These are phyloP conservation scores for Anguilla obscura DNA, from an alignment of 2,797 vertebrate genomes.

Conservation along the genomic window DNA sequence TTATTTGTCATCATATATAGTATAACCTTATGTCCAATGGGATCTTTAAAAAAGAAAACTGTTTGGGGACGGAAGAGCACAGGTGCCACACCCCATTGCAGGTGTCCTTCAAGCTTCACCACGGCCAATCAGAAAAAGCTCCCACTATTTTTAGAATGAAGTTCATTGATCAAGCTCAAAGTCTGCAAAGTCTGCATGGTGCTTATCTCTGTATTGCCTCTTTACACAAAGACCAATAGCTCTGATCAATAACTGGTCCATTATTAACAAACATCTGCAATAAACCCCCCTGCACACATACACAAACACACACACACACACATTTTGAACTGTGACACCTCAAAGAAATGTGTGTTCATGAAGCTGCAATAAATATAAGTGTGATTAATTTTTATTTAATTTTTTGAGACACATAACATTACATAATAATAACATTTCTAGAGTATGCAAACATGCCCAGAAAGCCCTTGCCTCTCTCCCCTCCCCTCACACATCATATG, in stretches of 20 bases:
- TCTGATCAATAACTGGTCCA: conserved; percentile 8
- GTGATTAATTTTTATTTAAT: too few relatives aligned
- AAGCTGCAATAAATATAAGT: background rate
- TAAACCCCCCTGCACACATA: background rate
- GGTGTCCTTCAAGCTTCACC: background rate
- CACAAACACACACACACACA: too few relatives aligned
- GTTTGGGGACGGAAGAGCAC: background rate
- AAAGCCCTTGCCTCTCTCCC: too few relatives aligned
- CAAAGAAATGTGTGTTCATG: background rate
- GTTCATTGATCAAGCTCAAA: background rate
- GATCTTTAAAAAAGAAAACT: background rate
- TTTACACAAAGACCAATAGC: background rate
- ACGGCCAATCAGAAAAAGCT: background rate
- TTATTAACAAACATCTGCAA: conserved; percentile 11
- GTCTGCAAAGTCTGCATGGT: background rate
- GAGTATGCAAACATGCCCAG: too few relatives aligned
- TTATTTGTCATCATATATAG: too few relatives aligned
- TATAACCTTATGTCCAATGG: background rate
- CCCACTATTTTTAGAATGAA: conserved; percentile 20
- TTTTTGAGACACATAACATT: too few relatives aligned
- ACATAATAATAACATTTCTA: too few relatives aligned
- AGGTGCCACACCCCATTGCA: background rate
- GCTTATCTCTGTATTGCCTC: background rate
- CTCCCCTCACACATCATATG: too few relatives aligned
- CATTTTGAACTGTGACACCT: background rate